phyloP scores from a whole-genome alignment of 2,797 vertebrate species.

The Phaenicophaeus curvirostris region DNA sequence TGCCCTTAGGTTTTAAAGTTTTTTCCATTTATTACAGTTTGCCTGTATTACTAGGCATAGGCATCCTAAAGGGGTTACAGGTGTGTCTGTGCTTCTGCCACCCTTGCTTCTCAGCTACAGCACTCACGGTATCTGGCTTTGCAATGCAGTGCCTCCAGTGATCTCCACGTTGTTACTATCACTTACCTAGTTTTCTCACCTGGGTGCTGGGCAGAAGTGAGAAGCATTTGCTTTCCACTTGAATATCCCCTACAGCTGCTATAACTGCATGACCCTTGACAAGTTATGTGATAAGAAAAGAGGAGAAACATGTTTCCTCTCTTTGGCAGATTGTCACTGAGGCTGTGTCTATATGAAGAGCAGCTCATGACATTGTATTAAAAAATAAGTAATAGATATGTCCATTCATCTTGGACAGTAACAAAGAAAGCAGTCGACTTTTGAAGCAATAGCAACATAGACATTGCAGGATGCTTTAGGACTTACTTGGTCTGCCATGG shows the following conservation, averaged over 20 bases:
- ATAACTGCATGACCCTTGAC: not conserved
- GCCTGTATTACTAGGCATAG: not conserved
- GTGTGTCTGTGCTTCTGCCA: not conserved
- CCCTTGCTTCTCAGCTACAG: not conserved
- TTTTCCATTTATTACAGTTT: not conserved
- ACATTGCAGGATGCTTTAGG: not conserved
- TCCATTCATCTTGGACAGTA: not conserved
- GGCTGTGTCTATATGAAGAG: not conserved
- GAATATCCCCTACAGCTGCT: not conserved
- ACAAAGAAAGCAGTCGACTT: not conserved
- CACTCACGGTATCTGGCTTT: not conserved
- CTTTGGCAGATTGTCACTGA: not conserved
- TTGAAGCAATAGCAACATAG: not conserved
- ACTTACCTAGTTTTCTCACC: not conserved
- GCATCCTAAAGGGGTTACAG: not conserved
- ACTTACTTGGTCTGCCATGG: not conserved
- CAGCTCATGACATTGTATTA: not conserved
- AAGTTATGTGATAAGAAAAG: not conserved
- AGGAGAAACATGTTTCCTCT: not conserved
- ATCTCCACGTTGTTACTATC: not conserved
- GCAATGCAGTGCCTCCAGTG: not conserved
- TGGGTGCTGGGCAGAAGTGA: not conserved
- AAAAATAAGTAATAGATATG: not conserved
- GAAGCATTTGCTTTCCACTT: not conserved
- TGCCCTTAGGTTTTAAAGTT: not conserved